phyloP scores from a whole-genome alignment of 2,797 vertebrate genomes.

The Rhinogobio ventralis region DNA sequence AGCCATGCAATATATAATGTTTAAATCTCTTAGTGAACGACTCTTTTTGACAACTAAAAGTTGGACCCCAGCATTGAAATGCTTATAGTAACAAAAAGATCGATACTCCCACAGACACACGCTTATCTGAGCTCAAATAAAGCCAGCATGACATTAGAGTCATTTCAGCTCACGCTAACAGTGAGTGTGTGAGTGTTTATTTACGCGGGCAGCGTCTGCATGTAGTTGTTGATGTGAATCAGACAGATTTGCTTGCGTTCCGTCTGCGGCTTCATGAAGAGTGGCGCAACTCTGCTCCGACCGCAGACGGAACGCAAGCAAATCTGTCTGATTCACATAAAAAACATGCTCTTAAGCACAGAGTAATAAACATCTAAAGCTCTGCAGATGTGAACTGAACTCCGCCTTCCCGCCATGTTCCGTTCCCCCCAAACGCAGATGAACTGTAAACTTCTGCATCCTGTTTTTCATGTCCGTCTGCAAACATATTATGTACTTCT shows the following conservation, averaged over 20 bases:
- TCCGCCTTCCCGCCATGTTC: constrained; percentile 65
- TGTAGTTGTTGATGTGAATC: not conserved
- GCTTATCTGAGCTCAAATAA: not conserved
- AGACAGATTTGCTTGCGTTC: not conserved
- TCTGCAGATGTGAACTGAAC: constrained; percentile 52
- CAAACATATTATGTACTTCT: constrained; percentile 38
- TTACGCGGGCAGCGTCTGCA: not conserved
- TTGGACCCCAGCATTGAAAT: not conserved
- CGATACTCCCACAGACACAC: not conserved
- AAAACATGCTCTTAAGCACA: not conserved
- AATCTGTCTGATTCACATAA: not conserved
- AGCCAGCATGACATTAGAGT: not conserved
- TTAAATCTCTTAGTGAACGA: not conserved
- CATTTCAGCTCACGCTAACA: not conserved
- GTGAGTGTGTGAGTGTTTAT: not conserved
- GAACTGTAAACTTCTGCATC: constrained; percentile 63
- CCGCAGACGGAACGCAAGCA: not conserved
- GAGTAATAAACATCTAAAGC: constrained; percentile 45
- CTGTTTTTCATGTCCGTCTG: constrained; percentile 51
- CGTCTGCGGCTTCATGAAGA: not conserved
- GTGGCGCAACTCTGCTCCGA: not conserved
- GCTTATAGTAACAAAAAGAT: not conserved
- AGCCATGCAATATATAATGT: not conserved
- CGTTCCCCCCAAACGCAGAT: constrained; percentile 52
- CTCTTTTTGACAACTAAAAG: not conserved